Conservation (phyloP, 2,888 invertebrate species). For the Dicyrtomina minuta region DNA sequence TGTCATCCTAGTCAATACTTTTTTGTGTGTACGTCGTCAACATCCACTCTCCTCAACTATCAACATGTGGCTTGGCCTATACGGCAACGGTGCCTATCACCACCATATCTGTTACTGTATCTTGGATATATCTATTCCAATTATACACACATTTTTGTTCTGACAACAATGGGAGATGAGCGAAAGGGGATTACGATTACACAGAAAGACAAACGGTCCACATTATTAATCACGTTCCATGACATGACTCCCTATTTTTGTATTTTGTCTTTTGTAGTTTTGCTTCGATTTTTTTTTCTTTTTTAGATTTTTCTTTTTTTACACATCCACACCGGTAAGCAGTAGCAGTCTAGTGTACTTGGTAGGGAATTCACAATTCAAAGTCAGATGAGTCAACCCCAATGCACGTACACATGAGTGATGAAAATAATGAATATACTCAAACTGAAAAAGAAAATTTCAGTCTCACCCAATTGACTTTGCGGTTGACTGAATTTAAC, state of each 20-base stretch:
- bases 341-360: too few species aligned
- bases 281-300: too few species aligned
- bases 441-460: slow-evolving; percentile 17
- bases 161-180: slow-evolving; percentile 11
- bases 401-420: background rate
- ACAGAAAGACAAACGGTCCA: slow-evolving; percentile 19
- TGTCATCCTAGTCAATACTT: background rate
- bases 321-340: background rate
- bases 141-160: background rate
- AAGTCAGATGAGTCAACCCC: background rate
- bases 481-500: slow-evolving; percentile 31
- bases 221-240: slow-evolving; percentile 33
- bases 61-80: too few species aligned
- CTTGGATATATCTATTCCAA: background rate
- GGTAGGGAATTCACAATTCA: too few species aligned
- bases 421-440: background rate
- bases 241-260: slow-evolving; percentile 31
- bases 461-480: slow-evolving; percentile 33
- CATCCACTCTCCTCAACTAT: too few species aligned
- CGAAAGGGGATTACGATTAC: background rate
- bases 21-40: background rate
- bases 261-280: background rate
- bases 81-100: too few species aligned
- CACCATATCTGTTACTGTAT: too few species aligned
- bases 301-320: background rate